These are phyloP conservation scores for Xenotilapia caudafasciata DNA, from an alignment of 2,113 vertebrate genomes.

Conservation along the genomic window DNA sequence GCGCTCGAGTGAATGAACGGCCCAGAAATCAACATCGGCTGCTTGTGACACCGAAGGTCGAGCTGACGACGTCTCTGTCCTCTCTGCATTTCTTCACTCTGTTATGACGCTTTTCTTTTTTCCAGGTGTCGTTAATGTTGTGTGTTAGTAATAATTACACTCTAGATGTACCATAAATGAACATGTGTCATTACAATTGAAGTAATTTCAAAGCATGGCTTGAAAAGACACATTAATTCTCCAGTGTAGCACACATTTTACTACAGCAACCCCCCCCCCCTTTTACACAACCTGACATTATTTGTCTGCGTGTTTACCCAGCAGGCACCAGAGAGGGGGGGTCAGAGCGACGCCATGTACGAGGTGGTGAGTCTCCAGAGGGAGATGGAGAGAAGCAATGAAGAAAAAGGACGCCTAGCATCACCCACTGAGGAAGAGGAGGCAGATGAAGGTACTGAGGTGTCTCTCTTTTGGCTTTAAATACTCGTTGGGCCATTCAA, in stretches of 20 bases:
- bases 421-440: constrained; percentile 88
- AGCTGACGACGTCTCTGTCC: neutral
- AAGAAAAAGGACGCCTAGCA: constrained; percentile 61
- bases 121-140: neutral
- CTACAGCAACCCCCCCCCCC: accelerated
- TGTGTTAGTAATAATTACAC: neutral
- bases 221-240: neutral
- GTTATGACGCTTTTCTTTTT: neutral
- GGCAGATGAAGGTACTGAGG: constrained; percentile 80
- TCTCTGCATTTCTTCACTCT: neutral
- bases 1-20: constrained; percentile 37
- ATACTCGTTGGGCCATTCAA: neutral
- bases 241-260: neutral
- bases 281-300: neutral
- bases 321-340: constrained; percentile 77
- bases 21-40: constrained; percentile 38
- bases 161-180: neutral
- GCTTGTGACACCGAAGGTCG: constrained; percentile 37
- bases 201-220: neutral
- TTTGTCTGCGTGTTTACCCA: constrained; percentile 1
- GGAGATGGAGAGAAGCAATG: constrained; percentile 78
- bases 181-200: accelerated
- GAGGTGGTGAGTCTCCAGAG: constrained; percentile 92
- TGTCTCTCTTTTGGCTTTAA: neutral
- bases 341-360: constrained; percentile 83